Evolutionary conservation across 2,113 vertebrate species (phyloP).

Genomic region (Nothobranchius kuhntae): DNA sequence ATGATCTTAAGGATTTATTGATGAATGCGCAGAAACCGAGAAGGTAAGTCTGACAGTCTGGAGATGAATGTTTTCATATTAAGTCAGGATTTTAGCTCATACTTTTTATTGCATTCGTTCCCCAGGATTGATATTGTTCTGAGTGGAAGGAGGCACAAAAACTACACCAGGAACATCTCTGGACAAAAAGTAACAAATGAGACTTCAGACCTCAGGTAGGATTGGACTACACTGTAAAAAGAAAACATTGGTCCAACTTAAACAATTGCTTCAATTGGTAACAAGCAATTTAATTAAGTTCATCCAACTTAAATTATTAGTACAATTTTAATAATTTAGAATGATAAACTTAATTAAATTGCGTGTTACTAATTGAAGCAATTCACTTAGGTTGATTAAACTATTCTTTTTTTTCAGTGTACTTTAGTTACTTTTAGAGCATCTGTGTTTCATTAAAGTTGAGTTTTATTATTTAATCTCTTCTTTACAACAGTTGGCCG

Average conservation of each 20-base stretch:
- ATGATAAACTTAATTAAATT: too few relatives aligned
- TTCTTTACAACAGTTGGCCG: constrained; percentile 39
- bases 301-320: too few relatives aligned
- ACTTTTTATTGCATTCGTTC: not conserved
- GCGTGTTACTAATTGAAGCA: too few relatives aligned
- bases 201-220: constrained; percentile 42
- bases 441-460: not conserved
- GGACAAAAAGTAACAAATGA: constrained; percentile 39
- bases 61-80: not conserved
- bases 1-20: constrained; percentile 63
- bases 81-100: not conserved
- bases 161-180: constrained; percentile 31
- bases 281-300: too few relatives aligned
- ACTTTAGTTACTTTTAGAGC: not conserved
- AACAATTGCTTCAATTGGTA: too few relatives aligned
- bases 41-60: constrained; percentile 51
- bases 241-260: too few relatives aligned
- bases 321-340: too few relatives aligned
- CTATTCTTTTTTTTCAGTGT: too few relatives aligned
- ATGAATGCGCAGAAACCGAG: constrained; percentile 49
- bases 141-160: constrained; percentile 46
- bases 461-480: not conserved
- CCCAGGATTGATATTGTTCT: constrained; percentile 54
- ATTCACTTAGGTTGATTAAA: too few relatives aligned
- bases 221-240: too few relatives aligned